Percentiles rank a stretch among this genome's conserved stretches.
Evolutionary conservation across 2,797 vertebrate genomes (phyloP).

Genomic region (Parauchenoglanis ngamensis): DNA sequence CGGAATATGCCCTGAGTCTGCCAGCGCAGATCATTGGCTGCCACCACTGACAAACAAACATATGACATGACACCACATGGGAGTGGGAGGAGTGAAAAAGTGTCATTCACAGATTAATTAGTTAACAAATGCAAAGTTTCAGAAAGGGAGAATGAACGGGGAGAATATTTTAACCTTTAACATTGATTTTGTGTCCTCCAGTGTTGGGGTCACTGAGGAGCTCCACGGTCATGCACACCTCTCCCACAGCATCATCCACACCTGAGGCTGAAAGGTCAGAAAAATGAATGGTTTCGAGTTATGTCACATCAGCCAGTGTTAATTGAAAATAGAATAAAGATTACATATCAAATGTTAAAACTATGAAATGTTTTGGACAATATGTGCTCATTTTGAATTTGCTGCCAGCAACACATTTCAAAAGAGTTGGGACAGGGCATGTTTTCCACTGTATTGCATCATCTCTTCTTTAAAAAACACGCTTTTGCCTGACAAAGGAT

Average conservation of each 20-base stretch:
- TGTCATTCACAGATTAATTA: not conserved
- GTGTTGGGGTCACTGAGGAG: slow-evolving; percentile 88
- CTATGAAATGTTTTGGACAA: no score
- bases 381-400: no score
- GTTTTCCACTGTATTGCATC: no score
- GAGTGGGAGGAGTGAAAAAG: not conserved
- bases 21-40: slow-evolving; percentile 95
- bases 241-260: slow-evolving; percentile 89
- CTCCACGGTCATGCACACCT: slow-evolving; percentile 90
- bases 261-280: slow-evolving; percentile 79
- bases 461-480: no score
- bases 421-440: no score
- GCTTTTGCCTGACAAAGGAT: no score
- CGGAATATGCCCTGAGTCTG: slow-evolving; percentile 94
- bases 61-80: not conserved
- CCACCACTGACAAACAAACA: slow-evolving; percentile 77
- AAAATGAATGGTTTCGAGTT: not conserved
- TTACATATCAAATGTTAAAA: no score
- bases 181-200: slow-evolving; percentile 90
- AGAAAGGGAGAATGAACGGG: not conserved
- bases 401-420: no score
- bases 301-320: not conserved
- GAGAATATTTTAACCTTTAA: slow-evolving; percentile 81
- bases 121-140: not conserved
- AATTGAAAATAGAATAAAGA: no score